Evolutionary conservation across 2,113 vertebrate species (phyloP).

Genomic region (Panthera uncia): DNA sequence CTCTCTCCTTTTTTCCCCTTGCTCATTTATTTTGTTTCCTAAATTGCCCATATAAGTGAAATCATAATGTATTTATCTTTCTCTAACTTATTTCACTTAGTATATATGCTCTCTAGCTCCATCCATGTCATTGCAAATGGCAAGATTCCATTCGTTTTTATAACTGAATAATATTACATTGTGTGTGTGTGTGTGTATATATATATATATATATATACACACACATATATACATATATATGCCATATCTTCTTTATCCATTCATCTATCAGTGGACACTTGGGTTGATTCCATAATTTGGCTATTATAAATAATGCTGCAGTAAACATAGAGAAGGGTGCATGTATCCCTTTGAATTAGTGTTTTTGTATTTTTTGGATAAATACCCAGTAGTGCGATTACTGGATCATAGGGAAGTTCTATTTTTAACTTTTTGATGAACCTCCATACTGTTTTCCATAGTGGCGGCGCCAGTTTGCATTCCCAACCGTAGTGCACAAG

Average conservation of each 20-base stretch:
- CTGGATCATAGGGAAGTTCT: not conserved
- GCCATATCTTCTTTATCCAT: not conserved
- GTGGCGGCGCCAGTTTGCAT: not conserved
- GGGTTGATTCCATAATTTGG: not conserved
- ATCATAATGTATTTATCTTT: not conserved
- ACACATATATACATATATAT: no score
- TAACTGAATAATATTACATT: not conserved
- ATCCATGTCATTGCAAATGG: not conserved
- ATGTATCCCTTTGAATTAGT: not conserved
- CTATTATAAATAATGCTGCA: not conserved
- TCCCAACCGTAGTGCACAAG: not conserved
- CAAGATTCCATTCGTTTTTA: not conserved
- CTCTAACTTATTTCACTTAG: not conserved
- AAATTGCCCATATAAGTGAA: not conserved
- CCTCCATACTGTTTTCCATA: not conserved
- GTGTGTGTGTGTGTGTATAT: no score
- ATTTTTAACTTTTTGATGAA: not conserved
- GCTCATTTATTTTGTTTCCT: not conserved
- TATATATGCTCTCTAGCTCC: not conserved
- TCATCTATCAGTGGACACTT: not conserved
- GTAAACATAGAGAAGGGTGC: not conserved
- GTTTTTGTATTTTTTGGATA: not conserved
- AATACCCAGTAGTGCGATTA: not conserved
- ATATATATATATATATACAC: no score
- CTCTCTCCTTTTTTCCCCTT: not conserved